phyloP scores from a whole-genome alignment of 2,888 invertebrate species.

The Cheilosia grossa region DNA sequence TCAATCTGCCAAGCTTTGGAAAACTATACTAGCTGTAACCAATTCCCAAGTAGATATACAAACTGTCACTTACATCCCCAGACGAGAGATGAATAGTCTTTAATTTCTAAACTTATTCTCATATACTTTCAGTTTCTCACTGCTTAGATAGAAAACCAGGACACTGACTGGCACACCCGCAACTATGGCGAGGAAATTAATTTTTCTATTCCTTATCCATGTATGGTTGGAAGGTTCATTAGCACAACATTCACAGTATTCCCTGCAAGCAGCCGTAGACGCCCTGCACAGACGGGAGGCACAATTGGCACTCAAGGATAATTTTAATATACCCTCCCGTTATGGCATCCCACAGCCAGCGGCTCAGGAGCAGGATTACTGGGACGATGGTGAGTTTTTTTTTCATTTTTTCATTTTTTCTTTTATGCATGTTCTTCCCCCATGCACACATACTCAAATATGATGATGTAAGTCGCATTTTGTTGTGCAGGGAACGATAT shows the following conservation, averaged over 20 bases:
- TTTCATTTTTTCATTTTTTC: not conserved
- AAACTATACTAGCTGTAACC: not conserved
- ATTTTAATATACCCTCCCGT: constrained; percentile 70
- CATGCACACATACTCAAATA: not conserved
- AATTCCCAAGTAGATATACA: not conserved
- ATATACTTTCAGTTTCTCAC: not conserved
- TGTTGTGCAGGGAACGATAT: not conserved
- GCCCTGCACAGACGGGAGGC: constrained; percentile 82
- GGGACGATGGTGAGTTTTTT: constrained; percentile 81
- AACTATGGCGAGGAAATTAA: constrained; percentile 74
- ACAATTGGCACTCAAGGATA: constrained; percentile 77
- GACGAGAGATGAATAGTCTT: constrained; percentile 1
- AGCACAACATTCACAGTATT: constrained; percentile 78
- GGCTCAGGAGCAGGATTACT: constrained; percentile 80
- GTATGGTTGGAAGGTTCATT: constrained; percentile 64
- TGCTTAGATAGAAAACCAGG: constrained; percentile 35
- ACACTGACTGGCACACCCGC: constrained; percentile 43
- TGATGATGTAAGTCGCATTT: constrained; percentile 13
- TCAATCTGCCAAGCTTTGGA: constrained; percentile 4
- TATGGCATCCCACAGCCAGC: constrained; percentile 72
- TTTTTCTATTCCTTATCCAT: constrained; percentile 69
- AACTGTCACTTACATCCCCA: not conserved
- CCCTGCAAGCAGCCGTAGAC: constrained; percentile 82
- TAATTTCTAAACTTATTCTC: constrained; percentile 18
- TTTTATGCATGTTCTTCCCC: not conserved